These are phyloP conservation scores for Rhagoletis zephyria DNA, from an alignment of 1,140 invertebrate genomes.

Conservation along the genomic window DNA sequence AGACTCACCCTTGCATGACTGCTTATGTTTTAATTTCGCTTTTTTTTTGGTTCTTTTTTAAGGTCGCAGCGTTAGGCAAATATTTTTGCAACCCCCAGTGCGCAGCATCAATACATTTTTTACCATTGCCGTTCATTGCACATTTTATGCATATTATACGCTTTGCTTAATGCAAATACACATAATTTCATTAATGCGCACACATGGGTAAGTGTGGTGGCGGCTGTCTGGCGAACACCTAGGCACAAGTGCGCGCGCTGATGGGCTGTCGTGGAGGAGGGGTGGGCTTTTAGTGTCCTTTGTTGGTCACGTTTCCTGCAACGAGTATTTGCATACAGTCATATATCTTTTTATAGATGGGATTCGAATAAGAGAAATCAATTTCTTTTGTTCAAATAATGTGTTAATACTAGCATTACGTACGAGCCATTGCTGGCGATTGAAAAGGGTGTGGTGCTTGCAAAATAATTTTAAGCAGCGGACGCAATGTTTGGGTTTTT, in stretches of 20 bases:
- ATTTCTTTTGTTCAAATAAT: constrained; percentile 40
- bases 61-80: constrained; percentile 10
- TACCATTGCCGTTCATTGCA: constrained; percentile 18
- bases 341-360: neutral
- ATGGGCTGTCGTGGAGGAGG: neutral
- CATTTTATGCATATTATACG: constrained; percentile 50
- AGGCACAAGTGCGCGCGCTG: neutral
- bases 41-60: constrained; percentile 2
- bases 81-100: constrained; percentile 40
- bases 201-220: neutral
- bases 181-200: constrained; percentile 51
- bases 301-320: constrained; percentile 41
- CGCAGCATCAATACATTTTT: constrained; percentile 1
- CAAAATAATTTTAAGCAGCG: too few species aligned
- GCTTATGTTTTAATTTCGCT: neutral
- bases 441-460: neutral
- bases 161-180: constrained; percentile 53
- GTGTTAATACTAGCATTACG: neutral
- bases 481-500: too few species aligned
- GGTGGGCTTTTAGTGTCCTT: neutral
- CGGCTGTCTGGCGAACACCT: neutral
- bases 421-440: neutral
- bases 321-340: too few species aligned
- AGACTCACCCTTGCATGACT: neutral
- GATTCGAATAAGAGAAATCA: constrained; percentile 28